Conservation (phyloP, 2,888 invertebrate genomes). For the Drosophila parthenogenetica region DNA sequence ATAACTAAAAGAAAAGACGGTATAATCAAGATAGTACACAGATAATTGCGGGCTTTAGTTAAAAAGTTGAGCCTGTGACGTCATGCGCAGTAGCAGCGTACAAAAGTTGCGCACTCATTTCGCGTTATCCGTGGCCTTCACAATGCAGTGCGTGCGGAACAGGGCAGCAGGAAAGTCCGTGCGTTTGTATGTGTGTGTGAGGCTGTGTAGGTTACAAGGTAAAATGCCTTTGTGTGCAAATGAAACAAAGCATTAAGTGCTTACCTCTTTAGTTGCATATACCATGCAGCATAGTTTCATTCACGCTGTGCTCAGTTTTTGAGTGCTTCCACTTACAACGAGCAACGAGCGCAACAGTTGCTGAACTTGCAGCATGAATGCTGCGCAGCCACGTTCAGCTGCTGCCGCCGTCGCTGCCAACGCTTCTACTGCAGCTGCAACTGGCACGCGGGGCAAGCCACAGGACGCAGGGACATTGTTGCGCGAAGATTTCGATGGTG, state of each 20-base stretch:
- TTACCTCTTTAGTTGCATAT: neutral
- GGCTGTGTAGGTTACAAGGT: conserved; percentile 7
- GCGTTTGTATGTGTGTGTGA: neutral
- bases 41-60: neutral
- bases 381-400: conserved; percentile 6
- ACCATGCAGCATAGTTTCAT: conserved; percentile 11
- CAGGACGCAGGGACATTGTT: conserved; percentile 64
- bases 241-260: conserved; percentile 19
- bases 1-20: no score
- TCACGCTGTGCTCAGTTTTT: conserved; percentile 26
- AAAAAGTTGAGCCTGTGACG: conserved; percentile 25
- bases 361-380: conserved; percentile 20
- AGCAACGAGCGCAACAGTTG: conserved; percentile 44
- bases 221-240: conserved; percentile 4
- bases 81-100: conserved; percentile 36
- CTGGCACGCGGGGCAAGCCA: conserved; percentile 38
- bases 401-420: neutral
- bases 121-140: conserved; percentile 22
- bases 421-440: neutral
- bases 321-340: conserved; percentile 5
- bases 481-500: conserved; percentile 85
- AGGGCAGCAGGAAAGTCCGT: conserved; percentile 31
- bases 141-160: conserved; percentile 14
- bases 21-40: no score
- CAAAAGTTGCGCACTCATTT: conserved; percentile 7